Evolutionary conservation across 2,888 invertebrate species (phyloP).

Genomic region (Pammene fasciana): DNA sequence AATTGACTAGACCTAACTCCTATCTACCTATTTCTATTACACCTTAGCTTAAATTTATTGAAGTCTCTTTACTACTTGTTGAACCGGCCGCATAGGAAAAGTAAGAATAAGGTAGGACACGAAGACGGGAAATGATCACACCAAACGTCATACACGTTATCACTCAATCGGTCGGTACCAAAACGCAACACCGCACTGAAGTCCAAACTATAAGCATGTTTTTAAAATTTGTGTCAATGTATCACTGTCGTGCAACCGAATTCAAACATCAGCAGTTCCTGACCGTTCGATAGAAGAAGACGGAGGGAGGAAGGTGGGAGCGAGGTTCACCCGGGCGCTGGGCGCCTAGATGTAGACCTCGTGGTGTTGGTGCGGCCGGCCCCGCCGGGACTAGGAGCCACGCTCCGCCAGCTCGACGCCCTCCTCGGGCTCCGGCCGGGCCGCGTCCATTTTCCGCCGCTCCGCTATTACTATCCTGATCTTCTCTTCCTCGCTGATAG

Average conservation of each 20-base stretch:
- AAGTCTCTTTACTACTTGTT: slow-evolving; percentile 72
- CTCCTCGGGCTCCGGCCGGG: slow-evolving; percentile 67
- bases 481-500: slow-evolving; percentile 77
- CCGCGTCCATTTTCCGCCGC: slow-evolving; percentile 82
- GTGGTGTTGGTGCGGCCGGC: slow-evolving; percentile 81
- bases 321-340: slow-evolving; percentile 46
- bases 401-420: slow-evolving; percentile 73
- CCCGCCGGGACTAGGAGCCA: slow-evolving; percentile 80
- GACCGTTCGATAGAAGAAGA: slow-evolving; percentile 58
- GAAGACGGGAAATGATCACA: slow-evolving; percentile 56
- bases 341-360: slow-evolving; percentile 78
- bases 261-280: slow-evolving; percentile 68
- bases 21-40: slow-evolving; percentile 72
- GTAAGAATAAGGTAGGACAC: slow-evolving; percentile 54
- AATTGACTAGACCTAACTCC: slow-evolving; percentile 81
- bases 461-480: slow-evolving; percentile 85
- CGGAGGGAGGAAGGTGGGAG: slow-evolving; percentile 50
- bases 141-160: slow-evolving; percentile 54
- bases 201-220: slow-evolving; percentile 47
- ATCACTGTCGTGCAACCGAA: slow-evolving; percentile 70
- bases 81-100: slow-evolving; percentile 79
- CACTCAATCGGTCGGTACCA: slow-evolving; percentile 59
- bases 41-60: slow-evolving; percentile 67
- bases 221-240: slow-evolving; percentile 52
- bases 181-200: slow-evolving; percentile 57